Conservation (phyloP, 2,797 vertebrate species). For the Esox lucius region DNA sequence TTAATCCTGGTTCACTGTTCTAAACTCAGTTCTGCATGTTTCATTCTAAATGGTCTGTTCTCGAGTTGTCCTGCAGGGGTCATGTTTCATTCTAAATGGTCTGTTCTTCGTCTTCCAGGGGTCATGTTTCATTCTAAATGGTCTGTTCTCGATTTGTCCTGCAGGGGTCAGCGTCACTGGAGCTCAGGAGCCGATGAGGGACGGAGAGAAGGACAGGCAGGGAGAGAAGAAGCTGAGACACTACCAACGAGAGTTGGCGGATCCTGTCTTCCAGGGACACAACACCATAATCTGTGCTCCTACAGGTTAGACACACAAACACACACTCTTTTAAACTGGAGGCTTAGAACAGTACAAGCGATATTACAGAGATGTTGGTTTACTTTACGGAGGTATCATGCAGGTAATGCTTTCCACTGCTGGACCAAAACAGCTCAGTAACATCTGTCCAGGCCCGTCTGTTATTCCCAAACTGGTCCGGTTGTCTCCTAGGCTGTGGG, state of each 20-base stretch:
- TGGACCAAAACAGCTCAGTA: too few relatives aligned
- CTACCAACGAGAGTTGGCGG: conserved; percentile 46
- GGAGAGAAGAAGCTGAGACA: conserved; percentile 17
- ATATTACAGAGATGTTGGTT: too few relatives aligned
- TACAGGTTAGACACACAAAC: conserved; percentile 38
- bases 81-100: background rate
- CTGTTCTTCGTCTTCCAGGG: background rate
- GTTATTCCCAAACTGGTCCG: too few relatives aligned
- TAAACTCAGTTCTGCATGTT: background rate
- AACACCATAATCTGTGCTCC: conserved; percentile 61
- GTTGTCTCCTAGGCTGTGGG: conserved; percentile 2
- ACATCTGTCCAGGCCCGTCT: too few relatives aligned
- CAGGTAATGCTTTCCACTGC: too few relatives aligned
- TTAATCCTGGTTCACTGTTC: background rate
- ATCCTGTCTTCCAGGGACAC: conserved; percentile 25
- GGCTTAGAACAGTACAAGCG: too few relatives aligned
- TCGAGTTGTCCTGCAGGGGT: too few relatives aligned
- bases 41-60: background rate
- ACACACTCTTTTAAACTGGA: too few relatives aligned
- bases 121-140: background rate
- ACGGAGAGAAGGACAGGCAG: background rate
- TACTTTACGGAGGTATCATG: too few relatives aligned
- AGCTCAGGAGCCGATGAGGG: too few relatives aligned
- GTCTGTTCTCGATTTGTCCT: background rate
- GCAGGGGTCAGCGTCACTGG: background rate